phyloP scores from a whole-genome alignment of 2,888 invertebrate species.

The Muschampia plurimacula region DNA sequence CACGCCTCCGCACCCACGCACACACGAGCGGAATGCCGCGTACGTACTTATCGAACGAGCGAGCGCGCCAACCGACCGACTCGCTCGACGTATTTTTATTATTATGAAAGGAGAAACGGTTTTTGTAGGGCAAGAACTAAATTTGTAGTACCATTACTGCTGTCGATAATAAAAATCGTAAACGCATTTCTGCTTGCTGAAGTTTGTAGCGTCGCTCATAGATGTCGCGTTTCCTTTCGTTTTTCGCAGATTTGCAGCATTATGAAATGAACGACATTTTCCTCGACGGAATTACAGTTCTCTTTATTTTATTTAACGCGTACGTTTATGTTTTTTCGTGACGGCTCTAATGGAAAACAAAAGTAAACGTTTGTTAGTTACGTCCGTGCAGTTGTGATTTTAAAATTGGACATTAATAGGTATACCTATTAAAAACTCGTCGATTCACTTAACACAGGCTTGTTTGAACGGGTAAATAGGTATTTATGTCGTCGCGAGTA shows the following conservation, averaged over 20 bases:
- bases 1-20: constrained; percentile 60
- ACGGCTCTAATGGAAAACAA: constrained; percentile 17
- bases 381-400: constrained; percentile 10
- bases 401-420: constrained; percentile 14
- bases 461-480: constrained; percentile 5
- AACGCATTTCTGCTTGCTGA: constrained; percentile 82
- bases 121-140: constrained; percentile 86
- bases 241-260: constrained; percentile 39
- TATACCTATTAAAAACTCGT: constrained; percentile 28
- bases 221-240: constrained; percentile 75
- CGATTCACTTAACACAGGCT: constrained; percentile 10
- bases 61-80: constrained; percentile 81
- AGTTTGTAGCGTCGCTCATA: constrained; percentile 77
- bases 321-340: constrained; percentile 1
- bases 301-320: constrained; percentile 21
- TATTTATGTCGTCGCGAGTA: constrained; percentile 31
- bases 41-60: constrained; percentile 79
- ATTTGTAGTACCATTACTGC: constrained; percentile 80
- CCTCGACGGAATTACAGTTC: constrained; percentile 6
- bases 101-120: constrained; percentile 86
- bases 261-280: constrained; percentile 27
- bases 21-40: constrained; percentile 59
- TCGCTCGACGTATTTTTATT: constrained; percentile 87
- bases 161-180: constrained; percentile 83
- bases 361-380: constrained; percentile 20